Evolutionary conservation across 1,140 invertebrate species (phyloP), one percentile per base, ranked within the genome.

Genomic region (Forficula auricularia): DNA sequence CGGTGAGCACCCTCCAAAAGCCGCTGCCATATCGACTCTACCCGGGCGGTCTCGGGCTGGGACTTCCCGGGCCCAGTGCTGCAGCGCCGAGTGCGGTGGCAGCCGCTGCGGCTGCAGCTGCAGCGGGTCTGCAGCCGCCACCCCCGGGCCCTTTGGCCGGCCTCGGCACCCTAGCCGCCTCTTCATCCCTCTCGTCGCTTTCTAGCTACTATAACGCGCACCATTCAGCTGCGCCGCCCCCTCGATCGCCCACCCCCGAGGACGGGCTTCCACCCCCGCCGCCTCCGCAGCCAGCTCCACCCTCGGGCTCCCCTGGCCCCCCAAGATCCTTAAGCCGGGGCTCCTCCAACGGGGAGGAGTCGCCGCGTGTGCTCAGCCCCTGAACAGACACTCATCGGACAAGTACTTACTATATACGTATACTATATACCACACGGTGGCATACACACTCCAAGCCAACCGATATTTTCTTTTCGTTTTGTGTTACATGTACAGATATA

Each of bases 1-100:
- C 71, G 2, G 75, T 77, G 9, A 77, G 75, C 52, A 86, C 73
- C 51, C 72, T 89, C 54, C 91, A 83, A 64, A 95, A 80, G 68
- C 91, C 76, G 32, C 63, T 90, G 57, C 80, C 85, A 27, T 89
- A 88, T 62, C 71, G 85, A 55, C 70, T 77, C 6, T 77, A 77
- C 50, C 74, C 72, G 0, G 63, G 71, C 7, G 62, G 70, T 18
- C 70, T 75, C 65, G 20, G 50, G 42, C 50, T 64, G 22, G 68
- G 68, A 9, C 58, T 78, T 20, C 71, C 76, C 9, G 72, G 73
- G 18, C 36, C 48, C 47, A 31, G 48, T 44, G 13, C 41, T 0
- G 34, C 36, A 2, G n/a, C 34, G 2, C n/a, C n/a, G n/a, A n/a
- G n/a, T n/a, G 16, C 8, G 9, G 14, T 37, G 9, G 14, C 7